These are phyloP conservation scores for Torymus auratus DNA, from an alignment of 2,888 invertebrate species.

Conservation along the genomic window DNA sequence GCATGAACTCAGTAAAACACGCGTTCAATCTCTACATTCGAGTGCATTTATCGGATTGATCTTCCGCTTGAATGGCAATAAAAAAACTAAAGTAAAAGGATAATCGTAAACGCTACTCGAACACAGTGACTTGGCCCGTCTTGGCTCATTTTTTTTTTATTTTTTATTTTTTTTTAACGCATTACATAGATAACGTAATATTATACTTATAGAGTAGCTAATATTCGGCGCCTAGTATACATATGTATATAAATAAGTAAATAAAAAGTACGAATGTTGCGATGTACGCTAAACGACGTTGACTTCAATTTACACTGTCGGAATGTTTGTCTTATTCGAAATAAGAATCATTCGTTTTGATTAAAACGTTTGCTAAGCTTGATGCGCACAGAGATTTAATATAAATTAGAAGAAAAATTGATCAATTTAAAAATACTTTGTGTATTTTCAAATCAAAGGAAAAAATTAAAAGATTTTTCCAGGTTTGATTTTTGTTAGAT, in stretches of 20 bases:
- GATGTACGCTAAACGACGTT: slow-evolving; percentile 21
- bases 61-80: slow-evolving; percentile 19
- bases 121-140: slow-evolving; percentile 55
- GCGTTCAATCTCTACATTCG: slow-evolving; percentile 9
- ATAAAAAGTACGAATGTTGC: slow-evolving; percentile 24
- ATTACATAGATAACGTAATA: slow-evolving; percentile 45
- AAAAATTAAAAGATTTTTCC: too few species aligned
- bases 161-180: slow-evolving; percentile 49
- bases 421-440: too few species aligned
- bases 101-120: slow-evolving; percentile 13
- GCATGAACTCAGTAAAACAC: not conserved
- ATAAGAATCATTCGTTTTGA: slow-evolving; percentile 17
- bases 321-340: not conserved
- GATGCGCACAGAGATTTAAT: not conserved
- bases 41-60: slow-evolving; percentile 43
- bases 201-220: slow-evolving; percentile 43
- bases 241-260: slow-evolving; percentile 29
- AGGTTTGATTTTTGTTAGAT: too few species aligned
- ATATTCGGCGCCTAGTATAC: slow-evolving; percentile 45
- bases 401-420: not conserved
- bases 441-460: too few species aligned
- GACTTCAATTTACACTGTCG: too few species aligned
- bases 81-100: slow-evolving; percentile 19
- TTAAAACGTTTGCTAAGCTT: slow-evolving; percentile 14
- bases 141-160: slow-evolving; percentile 55